Conservation (phyloP, 2,888 invertebrate genomes). For the Tortrix viridana region DNA sequence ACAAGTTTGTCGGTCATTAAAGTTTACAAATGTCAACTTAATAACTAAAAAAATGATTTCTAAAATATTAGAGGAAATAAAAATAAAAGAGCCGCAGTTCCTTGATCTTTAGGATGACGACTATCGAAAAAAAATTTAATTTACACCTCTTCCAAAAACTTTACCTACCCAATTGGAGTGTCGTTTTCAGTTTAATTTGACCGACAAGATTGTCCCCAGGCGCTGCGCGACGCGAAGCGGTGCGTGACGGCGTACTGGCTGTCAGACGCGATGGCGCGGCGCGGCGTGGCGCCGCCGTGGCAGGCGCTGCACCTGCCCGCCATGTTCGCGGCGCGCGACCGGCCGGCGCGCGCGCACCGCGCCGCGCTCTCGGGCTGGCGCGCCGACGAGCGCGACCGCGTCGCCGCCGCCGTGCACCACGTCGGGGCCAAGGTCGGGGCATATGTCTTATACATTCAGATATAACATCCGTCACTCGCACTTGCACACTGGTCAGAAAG, state of each 20-base stretch:
- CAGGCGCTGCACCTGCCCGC: conserved; percentile 96
- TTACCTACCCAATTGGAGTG: no score
- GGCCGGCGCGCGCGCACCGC: conserved; percentile 90
- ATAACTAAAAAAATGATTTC: no score
- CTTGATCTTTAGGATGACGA: no score
- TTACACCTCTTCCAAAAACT: no score
- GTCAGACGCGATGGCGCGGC: conserved; percentile 94
- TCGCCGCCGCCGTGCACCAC: conserved; percentile 93
- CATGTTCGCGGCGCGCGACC: conserved; percentile 86
- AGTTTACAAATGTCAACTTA: no score
- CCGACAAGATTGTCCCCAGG: conserved; percentile 64
- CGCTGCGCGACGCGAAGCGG: conserved; percentile 86
- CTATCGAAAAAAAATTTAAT: no score
- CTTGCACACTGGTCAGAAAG: no score
- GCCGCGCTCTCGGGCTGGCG: conserved; percentile 95
- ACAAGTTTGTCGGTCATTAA: no score
- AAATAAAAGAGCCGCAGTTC: no score
- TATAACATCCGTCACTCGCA: no score
- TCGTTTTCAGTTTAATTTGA: no score
- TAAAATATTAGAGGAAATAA: no score
- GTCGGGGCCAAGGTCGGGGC: conserved; percentile 91
- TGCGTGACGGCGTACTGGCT: conserved; percentile 95
- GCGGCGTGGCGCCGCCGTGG: conserved; percentile 96
- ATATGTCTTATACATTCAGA: conserved; percentile 42
- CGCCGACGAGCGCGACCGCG: conserved; percentile 91